These are phyloP conservation scores for Riparia riparia DNA, from an alignment of 2,113 vertebrate genomes.

Conservation along the genomic window DNA sequence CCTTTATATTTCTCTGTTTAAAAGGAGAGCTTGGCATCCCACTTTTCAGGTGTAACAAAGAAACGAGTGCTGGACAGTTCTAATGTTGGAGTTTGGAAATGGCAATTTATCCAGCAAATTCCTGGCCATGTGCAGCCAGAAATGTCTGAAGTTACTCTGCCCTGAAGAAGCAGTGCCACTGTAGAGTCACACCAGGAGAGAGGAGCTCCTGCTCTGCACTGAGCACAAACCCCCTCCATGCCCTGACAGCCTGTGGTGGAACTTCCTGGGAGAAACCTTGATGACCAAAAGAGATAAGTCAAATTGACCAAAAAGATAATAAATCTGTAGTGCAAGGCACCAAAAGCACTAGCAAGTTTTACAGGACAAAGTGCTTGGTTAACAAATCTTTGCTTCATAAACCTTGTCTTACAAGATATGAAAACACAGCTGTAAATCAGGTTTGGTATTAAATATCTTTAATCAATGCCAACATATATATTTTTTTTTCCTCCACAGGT, in stretches of 20 bases:
- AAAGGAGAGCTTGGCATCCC: neutral
- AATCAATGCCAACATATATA: neutral
- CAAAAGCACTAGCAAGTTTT: neutral
- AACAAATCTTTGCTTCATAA: neutral
- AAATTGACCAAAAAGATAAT: neutral
- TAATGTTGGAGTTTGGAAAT: accelerated
- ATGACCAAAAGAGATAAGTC: neutral
- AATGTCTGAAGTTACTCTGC: neutral
- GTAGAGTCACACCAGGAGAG: accelerated
- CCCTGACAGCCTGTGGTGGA: neutral
- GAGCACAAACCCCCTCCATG: neutral
- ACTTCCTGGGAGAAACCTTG: neutral
- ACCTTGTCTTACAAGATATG: neutral
- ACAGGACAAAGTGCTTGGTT: neutral
- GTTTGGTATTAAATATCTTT: neutral
- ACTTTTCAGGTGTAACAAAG: accelerated
- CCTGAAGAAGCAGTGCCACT: neutral
- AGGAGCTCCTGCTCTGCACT: neutral
- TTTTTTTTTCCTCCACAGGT: neutral
- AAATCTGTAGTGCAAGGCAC: neutral
- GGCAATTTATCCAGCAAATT: neutral
- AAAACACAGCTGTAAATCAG: neutral
- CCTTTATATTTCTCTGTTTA: neutral
- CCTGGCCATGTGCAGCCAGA: neutral
- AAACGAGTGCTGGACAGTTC: neutral